phyloP scores from a whole-genome alignment of 2,888 invertebrate species.

The Stenchaetothrips biformis region DNA sequence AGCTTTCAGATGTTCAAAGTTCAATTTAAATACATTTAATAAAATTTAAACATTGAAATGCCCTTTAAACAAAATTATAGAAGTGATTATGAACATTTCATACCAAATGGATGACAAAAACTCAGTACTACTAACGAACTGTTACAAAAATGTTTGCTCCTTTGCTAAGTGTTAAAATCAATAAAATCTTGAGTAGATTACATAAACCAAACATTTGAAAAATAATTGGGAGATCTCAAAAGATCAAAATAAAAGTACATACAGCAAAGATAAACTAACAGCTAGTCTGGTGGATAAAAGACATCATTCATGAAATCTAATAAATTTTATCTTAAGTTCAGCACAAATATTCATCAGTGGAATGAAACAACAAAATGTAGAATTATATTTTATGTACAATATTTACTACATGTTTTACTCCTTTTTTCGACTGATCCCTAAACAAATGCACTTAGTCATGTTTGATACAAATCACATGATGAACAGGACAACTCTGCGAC shows the following conservation, averaged over 20 bases:
- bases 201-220: background rate
- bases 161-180: background rate
- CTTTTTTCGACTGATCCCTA: background rate
- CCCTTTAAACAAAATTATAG: background rate
- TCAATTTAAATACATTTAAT: background rate
- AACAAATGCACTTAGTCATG: background rate
- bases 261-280: background rate
- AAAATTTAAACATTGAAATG: background rate
- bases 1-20: background rate
- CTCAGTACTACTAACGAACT: background rate
- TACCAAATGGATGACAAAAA: background rate
- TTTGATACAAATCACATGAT: background rate
- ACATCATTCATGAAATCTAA: background rate
- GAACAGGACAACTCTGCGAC: background rate
- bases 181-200: background rate
- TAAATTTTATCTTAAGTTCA: background rate
- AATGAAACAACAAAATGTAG: slow-evolving; percentile 1
- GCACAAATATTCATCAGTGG: background rate
- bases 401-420: background rate
- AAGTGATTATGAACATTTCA: slow-evolving; percentile 1
- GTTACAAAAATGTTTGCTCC: background rate
- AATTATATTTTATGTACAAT: background rate
- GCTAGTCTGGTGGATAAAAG: background rate
- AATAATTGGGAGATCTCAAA: no score
- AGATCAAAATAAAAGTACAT: background rate